phyloP scores from a whole-genome alignment of 2,797 vertebrate genomes.

The Darevskia nairensis region DNA sequence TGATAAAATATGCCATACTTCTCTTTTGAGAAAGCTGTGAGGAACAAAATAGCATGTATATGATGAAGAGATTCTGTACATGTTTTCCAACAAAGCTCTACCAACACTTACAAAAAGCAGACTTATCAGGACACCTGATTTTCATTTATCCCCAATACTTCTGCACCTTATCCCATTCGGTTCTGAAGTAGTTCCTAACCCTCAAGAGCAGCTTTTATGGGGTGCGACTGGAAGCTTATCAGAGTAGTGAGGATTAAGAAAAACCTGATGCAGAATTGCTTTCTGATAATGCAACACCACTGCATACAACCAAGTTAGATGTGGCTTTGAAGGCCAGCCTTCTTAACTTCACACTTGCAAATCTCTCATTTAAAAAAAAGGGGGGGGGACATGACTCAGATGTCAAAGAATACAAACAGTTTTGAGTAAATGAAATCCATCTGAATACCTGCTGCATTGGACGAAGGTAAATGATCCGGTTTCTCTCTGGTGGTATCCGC shows the following conservation, averaged over 20 bases:
- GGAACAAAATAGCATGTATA: background rate
- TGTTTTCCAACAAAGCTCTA: background rate
- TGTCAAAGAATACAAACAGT: constrained; percentile 12
- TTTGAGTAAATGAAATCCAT: background rate
- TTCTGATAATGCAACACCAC: background rate
- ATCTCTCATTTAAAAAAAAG: background rate
- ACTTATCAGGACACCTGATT: background rate
- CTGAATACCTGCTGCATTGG: constrained; percentile 94
- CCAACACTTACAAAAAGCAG: background rate
- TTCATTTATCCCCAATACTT: background rate
- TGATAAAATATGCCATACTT: background rate
- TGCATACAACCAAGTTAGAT: background rate
- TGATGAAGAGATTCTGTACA: background rate
- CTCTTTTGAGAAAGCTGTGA: background rate
- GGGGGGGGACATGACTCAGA: background rate
- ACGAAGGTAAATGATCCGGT: constrained; percentile 96
- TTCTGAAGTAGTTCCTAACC: background rate
- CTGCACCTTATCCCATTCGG: background rate
- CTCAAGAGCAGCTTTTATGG: background rate
- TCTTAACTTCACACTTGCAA: background rate
- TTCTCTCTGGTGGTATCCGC: constrained; percentile 94
- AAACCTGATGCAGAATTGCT: background rate
- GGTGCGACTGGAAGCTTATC: too few relatives aligned
- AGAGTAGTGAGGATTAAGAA: background rate
- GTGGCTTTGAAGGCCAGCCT: background rate